Percentiles rank a stretch among this genome's conserved stretches.
phyloP scores from a whole-genome alignment of 1,140 invertebrate species.

The Leptopilina clavipes region DNA sequence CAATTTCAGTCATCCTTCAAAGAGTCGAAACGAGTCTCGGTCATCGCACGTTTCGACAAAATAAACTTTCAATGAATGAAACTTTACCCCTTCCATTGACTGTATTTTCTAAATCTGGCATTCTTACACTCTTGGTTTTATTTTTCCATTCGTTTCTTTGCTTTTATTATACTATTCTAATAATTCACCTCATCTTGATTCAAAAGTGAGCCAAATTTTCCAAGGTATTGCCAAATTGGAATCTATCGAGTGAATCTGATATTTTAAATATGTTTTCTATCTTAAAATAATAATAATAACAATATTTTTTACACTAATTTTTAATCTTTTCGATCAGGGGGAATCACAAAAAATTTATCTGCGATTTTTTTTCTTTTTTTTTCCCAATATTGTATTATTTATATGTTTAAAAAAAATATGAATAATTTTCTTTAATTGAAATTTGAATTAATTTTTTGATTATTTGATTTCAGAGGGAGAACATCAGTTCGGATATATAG shows the following conservation, averaged over 20 bases:
- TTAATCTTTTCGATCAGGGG: too few relatives aligned
- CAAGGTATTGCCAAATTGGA: too few relatives aligned
- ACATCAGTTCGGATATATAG: not conserved
- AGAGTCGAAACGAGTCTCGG: not conserved
- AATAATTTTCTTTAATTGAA: too few relatives aligned
- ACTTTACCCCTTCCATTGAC: not conserved
- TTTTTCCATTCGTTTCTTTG: not conserved
- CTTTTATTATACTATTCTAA: not conserved
- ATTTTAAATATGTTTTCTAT: too few relatives aligned
- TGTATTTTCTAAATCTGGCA: constrained; percentile 11
- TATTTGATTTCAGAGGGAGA: not conserved
- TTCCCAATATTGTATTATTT: too few relatives aligned
- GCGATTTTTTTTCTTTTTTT: too few relatives aligned
- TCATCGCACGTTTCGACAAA: constrained; percentile 4
- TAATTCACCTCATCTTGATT: not conserved
- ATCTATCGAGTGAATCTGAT: too few relatives aligned
- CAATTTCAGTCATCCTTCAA: not conserved
- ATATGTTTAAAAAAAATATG: too few relatives aligned
- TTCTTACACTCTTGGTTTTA: not conserved
- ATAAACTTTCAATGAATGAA: constrained; percentile 11
- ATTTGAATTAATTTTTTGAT: not conserved
- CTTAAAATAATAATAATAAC: too few relatives aligned
- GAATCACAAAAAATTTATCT: too few relatives aligned
- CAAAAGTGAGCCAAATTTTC: not conserved
- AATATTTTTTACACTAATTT: too few relatives aligned